Base-by-base conservation (phyloP, 2,888 invertebrate species). In the Volucella bombylans region DNA sequence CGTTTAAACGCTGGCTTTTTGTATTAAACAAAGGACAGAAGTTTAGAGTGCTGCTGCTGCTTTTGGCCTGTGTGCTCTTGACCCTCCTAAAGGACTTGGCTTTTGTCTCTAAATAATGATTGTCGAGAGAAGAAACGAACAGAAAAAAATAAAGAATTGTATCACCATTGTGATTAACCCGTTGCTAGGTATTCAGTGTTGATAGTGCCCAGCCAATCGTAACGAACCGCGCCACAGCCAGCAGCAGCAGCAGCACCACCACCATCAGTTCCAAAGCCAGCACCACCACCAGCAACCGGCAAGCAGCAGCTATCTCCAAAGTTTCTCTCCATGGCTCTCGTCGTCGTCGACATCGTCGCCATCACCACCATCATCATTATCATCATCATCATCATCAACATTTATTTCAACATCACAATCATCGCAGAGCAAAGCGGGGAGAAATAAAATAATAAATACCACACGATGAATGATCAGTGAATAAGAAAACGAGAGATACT, bases 401-500 rank as follows among this genome's bases (percentile, higher is more conserved):
- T 72, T 61, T 18, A 39, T 50, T 43, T 54, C 41, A 23, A 11
- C 31, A 72, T 45, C 68, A 65, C 39, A 62, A 57, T 61, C 41
- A 57, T 61, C 41, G 11, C 14, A 39, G 31, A 9, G 38, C 68
- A 45, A 1, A 50, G 49, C 38, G 52, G 18, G 12, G 8, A 78
- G 23, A 45, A 67, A 62, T 43, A 62, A 41, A 31, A 15, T 62
- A 55, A 52, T 49, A 57, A 59, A 72, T 38, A 50, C 79, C 64
- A 38, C 52, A 69, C 80, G 82, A 74, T 79, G 74, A 81, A 76
- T 85, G 85, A 85, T 85, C 85, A 85, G 81, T 85, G 85, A 81
- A 85, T 81, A 85, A 85, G 85, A 85, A 85, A 85, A 85, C 85
- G 85, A 85, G 85, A 85, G 81, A 67, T 81, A 68, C 65, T 81